These are phyloP conservation scores for Rhinoptilus africanus DNA, from an alignment of 2,113 vertebrate species.

Conservation along the genomic window DNA sequence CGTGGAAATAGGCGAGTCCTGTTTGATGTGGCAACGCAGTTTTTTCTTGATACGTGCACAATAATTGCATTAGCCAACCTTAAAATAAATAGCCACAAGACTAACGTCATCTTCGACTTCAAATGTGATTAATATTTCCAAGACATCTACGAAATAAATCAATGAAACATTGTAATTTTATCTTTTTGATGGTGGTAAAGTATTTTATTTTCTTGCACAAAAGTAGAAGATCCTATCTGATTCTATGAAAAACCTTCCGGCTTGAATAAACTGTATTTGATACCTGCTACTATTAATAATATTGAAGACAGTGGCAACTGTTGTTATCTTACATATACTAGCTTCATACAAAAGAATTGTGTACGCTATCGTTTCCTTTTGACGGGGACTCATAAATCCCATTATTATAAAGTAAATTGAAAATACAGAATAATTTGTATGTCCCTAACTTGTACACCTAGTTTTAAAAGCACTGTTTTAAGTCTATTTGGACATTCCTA, in stretches of 20 bases:
- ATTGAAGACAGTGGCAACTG: background rate
- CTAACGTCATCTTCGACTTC: background rate
- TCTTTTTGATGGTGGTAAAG: background rate
- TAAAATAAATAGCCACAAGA: background rate
- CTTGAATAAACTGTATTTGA: background rate
- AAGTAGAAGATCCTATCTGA: background rate
- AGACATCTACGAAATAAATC: background rate
- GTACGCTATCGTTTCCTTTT: background rate
- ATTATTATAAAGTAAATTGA: background rate
- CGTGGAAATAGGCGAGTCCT: background rate
- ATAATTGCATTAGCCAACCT: background rate
- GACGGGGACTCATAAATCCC: background rate
- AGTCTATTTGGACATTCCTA: background rate
- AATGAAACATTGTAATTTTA: background rate
- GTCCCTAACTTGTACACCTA: background rate
- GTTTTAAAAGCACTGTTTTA: background rate
- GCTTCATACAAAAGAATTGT: background rate
- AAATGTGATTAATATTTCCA: background rate
- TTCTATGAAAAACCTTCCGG: background rate
- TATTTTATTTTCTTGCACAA: background rate
- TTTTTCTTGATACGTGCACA: background rate
- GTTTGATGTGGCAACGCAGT: background rate
- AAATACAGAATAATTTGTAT: background rate
- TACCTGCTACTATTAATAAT: background rate
- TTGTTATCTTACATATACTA: background rate